Percentiles rank a stretch among this genome's conserved stretches.
These are phyloP conservation scores for Oikopleura vanhoeffeni DNA, from an alignment of 23 tunicate genomes.

Conservation along the genomic window DNA sequence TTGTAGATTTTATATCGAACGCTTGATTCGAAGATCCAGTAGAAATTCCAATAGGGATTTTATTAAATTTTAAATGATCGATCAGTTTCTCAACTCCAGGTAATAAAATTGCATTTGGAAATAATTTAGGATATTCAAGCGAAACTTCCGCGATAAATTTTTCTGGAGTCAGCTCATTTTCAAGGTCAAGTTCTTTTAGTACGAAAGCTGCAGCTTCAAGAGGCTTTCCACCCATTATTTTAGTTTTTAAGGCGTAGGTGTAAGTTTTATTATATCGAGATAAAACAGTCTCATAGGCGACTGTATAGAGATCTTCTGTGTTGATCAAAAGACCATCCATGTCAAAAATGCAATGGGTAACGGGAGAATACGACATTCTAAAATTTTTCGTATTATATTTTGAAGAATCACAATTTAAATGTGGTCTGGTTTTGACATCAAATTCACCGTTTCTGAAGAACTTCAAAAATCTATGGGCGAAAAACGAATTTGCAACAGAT, in stretches of 20 bases:
- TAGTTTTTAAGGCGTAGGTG: background rate
- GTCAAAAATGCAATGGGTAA: background rate
- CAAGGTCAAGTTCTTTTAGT: background rate
- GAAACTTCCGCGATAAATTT: background rate
- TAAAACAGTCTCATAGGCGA: background rate
- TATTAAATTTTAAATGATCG: background rate
- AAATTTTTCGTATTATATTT: too few relatives aligned
- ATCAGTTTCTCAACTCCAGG: background rate
- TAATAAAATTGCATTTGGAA: background rate
- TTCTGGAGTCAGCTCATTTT: background rate
- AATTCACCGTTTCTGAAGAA: too few relatives aligned
- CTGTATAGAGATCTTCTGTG: conserved; percentile 15
- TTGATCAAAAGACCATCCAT: conserved; percentile 3
- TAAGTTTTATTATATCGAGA: background rate
- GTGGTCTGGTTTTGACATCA: too few relatives aligned
- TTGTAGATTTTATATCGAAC: conserved; percentile 32
- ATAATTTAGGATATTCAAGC: background rate
- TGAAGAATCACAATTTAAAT: too few relatives aligned
- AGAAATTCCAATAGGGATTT: conserved; percentile 4
- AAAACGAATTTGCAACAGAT: too few relatives aligned
- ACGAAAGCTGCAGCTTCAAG: conserved; percentile 6
- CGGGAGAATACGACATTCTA: background rate
- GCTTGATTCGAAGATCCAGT: conserved; percentile 35
- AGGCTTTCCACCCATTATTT: conserved; percentile 13
- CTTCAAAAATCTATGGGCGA: too few relatives aligned